These are phyloP conservation scores for Physella acuta DNA, from an alignment of 1,140 invertebrate species.

Conservation along the genomic window DNA sequence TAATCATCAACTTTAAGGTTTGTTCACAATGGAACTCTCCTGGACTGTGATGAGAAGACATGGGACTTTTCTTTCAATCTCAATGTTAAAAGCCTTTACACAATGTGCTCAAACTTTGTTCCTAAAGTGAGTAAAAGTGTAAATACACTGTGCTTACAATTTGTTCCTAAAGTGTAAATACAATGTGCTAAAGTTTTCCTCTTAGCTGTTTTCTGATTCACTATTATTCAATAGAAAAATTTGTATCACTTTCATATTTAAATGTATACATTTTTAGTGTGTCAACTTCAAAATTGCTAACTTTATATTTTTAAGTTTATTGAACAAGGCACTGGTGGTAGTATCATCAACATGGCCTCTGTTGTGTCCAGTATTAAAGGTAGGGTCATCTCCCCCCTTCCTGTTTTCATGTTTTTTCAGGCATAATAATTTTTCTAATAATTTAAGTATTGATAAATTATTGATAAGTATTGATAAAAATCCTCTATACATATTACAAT, in stretches of 20 bases:
- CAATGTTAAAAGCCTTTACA: slow-evolving; percentile 61
- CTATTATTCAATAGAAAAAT: too few relatives aligned
- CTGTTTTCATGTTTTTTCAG: too few relatives aligned
- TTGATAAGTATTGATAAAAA: background rate
- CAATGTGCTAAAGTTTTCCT: too few relatives aligned
- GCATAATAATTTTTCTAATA: background rate
- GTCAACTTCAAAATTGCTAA: too few relatives aligned
- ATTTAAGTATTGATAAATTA: background rate
- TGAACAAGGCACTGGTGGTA: slow-evolving; percentile 45
- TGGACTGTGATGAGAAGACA: slow-evolving; percentile 55
- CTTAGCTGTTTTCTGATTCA: too few relatives aligned
- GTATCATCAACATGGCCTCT: slow-evolving; percentile 62
- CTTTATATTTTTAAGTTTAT: slow-evolving; percentile 42
- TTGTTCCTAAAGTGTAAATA: too few relatives aligned
- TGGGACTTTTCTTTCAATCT: slow-evolving; percentile 61
- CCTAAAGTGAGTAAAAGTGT: slow-evolving; percentile 54
- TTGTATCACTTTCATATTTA: too few relatives aligned
- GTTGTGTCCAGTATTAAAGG: slow-evolving; percentile 60
- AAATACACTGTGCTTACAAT: too few relatives aligned
- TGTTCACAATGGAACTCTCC: slow-evolving; percentile 56
- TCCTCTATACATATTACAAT: too few relatives aligned
- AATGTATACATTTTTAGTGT: too few relatives aligned
- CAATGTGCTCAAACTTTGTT: slow-evolving; percentile 52
- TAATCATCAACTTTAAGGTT: too few relatives aligned
- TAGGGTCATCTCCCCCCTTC: slow-evolving; percentile 24